Percentiles rank a stretch among this genome's conserved stretches.
phyloP scores from a whole-genome alignment of 64 coral and sea anemone genomes.

The Hydrozoanthus tunicans region DNA sequence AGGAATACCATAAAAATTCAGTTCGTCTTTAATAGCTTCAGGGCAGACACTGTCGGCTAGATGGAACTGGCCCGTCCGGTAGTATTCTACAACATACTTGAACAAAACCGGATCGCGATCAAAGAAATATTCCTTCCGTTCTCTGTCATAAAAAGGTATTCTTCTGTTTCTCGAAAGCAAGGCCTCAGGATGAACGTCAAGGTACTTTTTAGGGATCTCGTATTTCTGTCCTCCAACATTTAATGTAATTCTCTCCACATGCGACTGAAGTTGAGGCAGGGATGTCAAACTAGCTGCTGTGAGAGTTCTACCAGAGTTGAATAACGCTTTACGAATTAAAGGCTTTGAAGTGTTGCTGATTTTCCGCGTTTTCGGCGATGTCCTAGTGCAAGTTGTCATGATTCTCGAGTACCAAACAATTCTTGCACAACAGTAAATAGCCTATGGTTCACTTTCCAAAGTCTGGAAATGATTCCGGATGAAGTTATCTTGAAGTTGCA shows the following conservation, averaged over 20 bases:
- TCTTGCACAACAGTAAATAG: no score
- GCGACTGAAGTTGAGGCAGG: slow-evolving; percentile 21
- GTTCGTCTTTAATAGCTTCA: slow-evolving; percentile 75
- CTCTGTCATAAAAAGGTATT: slow-evolving; percentile 68
- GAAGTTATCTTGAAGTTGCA: background rate
- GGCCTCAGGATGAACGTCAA: slow-evolving; percentile 75
- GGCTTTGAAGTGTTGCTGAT: slow-evolving; percentile 31
- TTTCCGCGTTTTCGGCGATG: slow-evolving; percentile 6
- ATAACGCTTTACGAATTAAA: slow-evolving; percentile 62
- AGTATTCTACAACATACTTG: slow-evolving; percentile 77
- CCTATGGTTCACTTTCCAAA: background rate
- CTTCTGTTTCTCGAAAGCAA: slow-evolving; percentile 72
- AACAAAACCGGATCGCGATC: slow-evolving; percentile 83
- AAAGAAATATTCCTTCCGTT: slow-evolving; percentile 84
- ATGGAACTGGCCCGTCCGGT: slow-evolving; percentile 78
- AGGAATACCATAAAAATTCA: slow-evolving; percentile 82
- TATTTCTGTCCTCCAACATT: slow-evolving; percentile 89
- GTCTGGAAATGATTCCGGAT: background rate
- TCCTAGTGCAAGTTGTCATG: slow-evolving; percentile 10
- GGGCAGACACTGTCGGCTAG: slow-evolving; percentile 57
- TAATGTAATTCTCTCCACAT: slow-evolving; percentile 62
- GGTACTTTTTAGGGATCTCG: slow-evolving; percentile 73
- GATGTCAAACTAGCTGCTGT: slow-evolving; percentile 42
- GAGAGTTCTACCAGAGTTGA: slow-evolving; percentile 52
- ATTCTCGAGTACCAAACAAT: background rate